Conservation (phyloP, 1,140 invertebrate genomes). For the Ruditapes philippinarum region DNA sequence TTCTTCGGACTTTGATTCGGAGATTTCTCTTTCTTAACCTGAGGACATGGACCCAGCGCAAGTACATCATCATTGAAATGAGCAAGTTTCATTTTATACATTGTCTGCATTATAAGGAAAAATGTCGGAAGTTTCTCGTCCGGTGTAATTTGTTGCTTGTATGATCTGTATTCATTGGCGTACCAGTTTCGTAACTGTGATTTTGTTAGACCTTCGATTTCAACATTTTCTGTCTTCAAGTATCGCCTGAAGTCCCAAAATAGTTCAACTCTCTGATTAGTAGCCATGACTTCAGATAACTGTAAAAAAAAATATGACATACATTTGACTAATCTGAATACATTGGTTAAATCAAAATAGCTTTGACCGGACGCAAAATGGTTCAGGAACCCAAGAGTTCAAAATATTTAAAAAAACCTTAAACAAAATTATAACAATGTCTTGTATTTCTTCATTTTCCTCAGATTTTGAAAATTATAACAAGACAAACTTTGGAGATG, state of each 20-base stretch:
- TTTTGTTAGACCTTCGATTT: constrained; percentile 2
- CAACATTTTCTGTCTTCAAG: constrained; percentile 24
- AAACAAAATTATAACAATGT: too few relatives aligned
- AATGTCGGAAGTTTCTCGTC: constrained; percentile 41
- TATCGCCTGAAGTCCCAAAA: constrained; percentile 32
- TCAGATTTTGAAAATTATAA: too few relatives aligned
- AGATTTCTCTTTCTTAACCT: not conserved
- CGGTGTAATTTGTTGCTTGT: constrained; percentile 27
- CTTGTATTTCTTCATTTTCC: too few relatives aligned
- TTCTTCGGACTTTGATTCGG: not conserved
- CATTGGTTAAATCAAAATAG: too few relatives aligned
- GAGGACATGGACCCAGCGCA: not conserved
- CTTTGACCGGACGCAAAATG: too few relatives aligned
- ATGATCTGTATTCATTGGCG: constrained; percentile 2
- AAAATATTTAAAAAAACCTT: too few relatives aligned
- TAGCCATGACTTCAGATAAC: too few relatives aligned
- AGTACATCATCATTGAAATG: constrained; percentile 17
- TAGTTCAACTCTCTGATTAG: not conserved
- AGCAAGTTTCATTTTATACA: constrained; percentile 6
- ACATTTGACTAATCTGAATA: too few relatives aligned
- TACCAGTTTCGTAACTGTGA: not conserved
- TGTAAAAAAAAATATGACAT: too few relatives aligned
- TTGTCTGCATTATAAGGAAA: not conserved
- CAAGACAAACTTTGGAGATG: too few relatives aligned
- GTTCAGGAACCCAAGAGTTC: too few relatives aligned